Evolutionary conservation across 2,113 vertebrate species (phyloP), one percentile per base, ranked within the genome.

Genomic region (Prunella himalayana): DNA sequence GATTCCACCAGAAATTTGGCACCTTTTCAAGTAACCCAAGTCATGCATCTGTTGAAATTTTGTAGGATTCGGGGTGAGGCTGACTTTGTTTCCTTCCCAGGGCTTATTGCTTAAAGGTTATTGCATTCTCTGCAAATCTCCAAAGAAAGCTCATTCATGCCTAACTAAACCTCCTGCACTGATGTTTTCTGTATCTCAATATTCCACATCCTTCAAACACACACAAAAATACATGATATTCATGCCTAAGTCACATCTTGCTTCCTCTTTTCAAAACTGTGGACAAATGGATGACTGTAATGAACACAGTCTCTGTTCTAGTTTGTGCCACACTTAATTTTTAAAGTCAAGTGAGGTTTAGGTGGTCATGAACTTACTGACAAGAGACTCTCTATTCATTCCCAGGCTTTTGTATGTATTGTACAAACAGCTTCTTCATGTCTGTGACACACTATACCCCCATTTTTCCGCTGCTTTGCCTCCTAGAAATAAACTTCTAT

Each of bases 401-500:
- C 64, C n/a, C 21, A 83, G 76, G n/a, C 65, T 73, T 90, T 71
- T 61, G 25, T 45, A 65, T 25, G 30, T 49, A 50, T 23, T 60
- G 14, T 33, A 78, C 47, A 70, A 82, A 91, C 50, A 87, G 56
- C 63, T 65, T 64, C 82, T 44, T 88, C 54, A 21, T 51, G 72
- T 89, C 69, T 84, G 49, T 10, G 5, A 94, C 50, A 51, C 59
- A 13, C 28, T 83, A 47, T 50, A 80, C 31, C 28, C 44, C 17
- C 65, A 45, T 60, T 85, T 37, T 82, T 51, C 64, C 35, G 4
- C 69, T 75, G 63, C 35, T 83, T 75, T 82, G n/a, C 57, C 69
- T 94, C 72, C 86, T 85, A 90, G 88, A 93, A 39, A 79, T 81
- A 42, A 86, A 80, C 27, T 92, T 88, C 61, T 78, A 79, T 72